A percentile compares a stretch with the other conserved stretches of the same genome.
Evolutionary conservation across 2,888 invertebrate genomes (phyloP).

Genomic region (Volucella inanis): DNA sequence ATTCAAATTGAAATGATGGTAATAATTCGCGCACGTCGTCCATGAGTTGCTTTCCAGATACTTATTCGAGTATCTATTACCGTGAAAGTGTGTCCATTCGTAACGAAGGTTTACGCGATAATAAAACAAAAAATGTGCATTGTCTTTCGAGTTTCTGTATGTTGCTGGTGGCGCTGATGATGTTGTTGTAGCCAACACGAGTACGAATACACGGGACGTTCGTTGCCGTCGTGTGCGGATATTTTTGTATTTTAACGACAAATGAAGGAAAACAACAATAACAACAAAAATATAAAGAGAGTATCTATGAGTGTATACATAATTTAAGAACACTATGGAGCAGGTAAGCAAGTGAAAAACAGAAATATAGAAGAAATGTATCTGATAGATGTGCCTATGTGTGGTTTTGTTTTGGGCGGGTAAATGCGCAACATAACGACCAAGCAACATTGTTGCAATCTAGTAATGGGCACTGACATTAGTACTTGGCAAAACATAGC

Average conservation of each 20-base stretch:
- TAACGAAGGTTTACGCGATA: conserved; percentile 72
- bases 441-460: conserved; percentile 64
- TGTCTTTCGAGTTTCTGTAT: conserved; percentile 38
- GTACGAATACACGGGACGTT: neutral
- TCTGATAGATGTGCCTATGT: conserved; percentile 6
- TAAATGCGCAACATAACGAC: conserved; percentile 61
- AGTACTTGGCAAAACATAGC: conserved; percentile 49
- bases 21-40: conserved; percentile 54
- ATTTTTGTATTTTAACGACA: conserved; percentile 68
- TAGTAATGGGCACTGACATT: neutral
- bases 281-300: conserved; percentile 11
- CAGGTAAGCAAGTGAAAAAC: conserved; percentile 12
- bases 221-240: conserved; percentile 48
- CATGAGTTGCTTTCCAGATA: conserved; percentile 42
- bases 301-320: conserved; percentile 8
- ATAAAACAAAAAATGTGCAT: conserved; percentile 70
- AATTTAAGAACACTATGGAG: conserved; percentile 29
- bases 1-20: conserved; percentile 69
- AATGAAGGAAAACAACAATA: conserved; percentile 51
- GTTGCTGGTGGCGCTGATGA: conserved; percentile 38
- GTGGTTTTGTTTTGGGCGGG: neutral
- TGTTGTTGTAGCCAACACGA: conserved; percentile 31
- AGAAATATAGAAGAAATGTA: conserved; percentile 26
- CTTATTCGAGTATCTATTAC: conserved; percentile 16
- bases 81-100: conserved; percentile 56